A percentile compares a stretch with the other conserved stretches of the same genome.
These are phyloP conservation scores for Oreochromis aureus DNA, from an alignment of 2,113 vertebrate genomes.

Conservation along the genomic window DNA sequence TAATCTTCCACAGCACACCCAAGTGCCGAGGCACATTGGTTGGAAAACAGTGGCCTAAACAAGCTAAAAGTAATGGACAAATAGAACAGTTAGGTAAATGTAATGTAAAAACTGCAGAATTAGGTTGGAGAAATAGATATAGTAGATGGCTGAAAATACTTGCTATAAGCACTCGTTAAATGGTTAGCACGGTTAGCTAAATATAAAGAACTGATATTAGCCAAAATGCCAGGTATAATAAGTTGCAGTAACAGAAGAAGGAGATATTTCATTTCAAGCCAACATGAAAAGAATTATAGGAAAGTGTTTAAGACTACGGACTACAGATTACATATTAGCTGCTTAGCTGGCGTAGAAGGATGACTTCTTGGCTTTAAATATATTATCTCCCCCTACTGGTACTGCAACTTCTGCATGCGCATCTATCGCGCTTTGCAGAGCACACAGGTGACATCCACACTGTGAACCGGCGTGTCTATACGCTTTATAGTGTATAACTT, in stretches of 20 bases:
- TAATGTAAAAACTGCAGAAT: neutral
- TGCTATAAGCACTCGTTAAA: neutral
- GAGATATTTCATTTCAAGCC: neutral
- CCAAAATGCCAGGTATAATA: fast-evolving
- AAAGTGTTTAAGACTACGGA: neutral
- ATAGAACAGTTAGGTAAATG: neutral
- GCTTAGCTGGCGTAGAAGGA: neutral
- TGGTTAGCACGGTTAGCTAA: neutral
- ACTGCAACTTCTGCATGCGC: neutral
- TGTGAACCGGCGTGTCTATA: neutral
- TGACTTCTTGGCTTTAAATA: neutral
- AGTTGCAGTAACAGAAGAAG: neutral
- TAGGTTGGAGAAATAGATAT: neutral
- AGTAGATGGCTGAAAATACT: neutral
- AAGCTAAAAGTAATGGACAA: neutral
- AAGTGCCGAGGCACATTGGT: neutral
- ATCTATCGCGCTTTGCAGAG: neutral
- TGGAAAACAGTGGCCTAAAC: neutral
- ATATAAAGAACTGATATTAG: neutral
- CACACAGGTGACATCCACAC: neutral
- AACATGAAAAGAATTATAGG: neutral
- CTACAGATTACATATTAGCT: neutral
- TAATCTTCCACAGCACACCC: neutral
- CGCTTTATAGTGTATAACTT: too few relatives aligned
- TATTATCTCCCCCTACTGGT: neutral